Evolutionary conservation across 2,113 vertebrate genomes (phyloP).

Genomic region (Polyodon spathula): DNA sequence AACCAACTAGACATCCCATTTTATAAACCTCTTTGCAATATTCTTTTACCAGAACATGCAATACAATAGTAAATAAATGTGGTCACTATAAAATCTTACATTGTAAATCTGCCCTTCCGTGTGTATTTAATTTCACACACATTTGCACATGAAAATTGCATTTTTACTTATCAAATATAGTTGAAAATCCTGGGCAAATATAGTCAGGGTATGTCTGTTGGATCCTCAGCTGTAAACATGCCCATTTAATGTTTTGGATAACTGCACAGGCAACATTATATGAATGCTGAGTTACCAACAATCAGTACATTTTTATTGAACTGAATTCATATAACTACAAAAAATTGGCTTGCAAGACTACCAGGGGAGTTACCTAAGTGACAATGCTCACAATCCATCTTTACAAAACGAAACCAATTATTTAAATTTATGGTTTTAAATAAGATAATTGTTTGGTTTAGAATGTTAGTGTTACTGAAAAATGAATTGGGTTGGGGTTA

Average conservation of each 20-base stretch:
- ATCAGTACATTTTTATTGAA: no score
- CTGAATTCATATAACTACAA: no score
- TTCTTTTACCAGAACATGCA: slow-evolving; percentile 40
- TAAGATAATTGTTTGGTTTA: no score
- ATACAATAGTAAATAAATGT: slow-evolving; percentile 46
- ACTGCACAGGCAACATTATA: slow-evolving; percentile 18
- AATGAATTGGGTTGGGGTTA: slow-evolving; percentile 29
- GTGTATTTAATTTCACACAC: slow-evolving; percentile 63
- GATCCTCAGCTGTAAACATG: slow-evolving; percentile 38
- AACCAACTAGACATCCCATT: slow-evolving; percentile 47
- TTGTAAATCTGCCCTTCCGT: slow-evolving; percentile 43
- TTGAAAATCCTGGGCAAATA: slow-evolving; percentile 45
- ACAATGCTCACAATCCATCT: no score
- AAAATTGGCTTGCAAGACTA: no score
- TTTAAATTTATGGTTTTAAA: no score
- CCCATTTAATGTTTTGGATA: slow-evolving; percentile 23
- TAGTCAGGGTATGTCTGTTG: slow-evolving; percentile 29
- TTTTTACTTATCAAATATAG: slow-evolving; percentile 56
- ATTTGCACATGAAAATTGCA: slow-evolving; percentile 65
- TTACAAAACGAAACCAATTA: no score
- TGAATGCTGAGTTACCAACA: no score
- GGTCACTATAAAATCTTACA: slow-evolving; percentile 40
- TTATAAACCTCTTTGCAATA: slow-evolving; percentile 41
- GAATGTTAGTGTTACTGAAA: neutral
- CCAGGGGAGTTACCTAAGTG: no score